Evolutionary conservation across 2,797 vertebrate species (phyloP).

Genomic region (Morus bassanus): DNA sequence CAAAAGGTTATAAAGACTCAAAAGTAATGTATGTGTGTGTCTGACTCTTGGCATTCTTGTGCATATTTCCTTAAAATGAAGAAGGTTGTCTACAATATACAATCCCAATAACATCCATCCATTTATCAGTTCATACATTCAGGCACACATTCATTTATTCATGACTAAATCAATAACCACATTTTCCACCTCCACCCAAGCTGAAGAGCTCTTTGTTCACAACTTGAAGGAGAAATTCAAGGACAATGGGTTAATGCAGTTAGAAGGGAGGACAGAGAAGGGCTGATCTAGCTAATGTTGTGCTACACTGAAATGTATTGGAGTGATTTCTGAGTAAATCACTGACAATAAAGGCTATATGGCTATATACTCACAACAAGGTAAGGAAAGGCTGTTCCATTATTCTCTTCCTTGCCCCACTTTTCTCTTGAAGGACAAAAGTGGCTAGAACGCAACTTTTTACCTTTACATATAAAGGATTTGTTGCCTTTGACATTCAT

Average conservation of each 20-base stretch:
- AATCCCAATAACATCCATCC: not conserved
- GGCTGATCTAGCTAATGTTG: conserved; percentile 14
- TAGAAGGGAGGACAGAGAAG: conserved; percentile 8
- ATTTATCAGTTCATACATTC: not conserved
- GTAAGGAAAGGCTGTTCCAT: not conserved
- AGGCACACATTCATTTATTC: conserved; percentile 26
- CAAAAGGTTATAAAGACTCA: not conserved
- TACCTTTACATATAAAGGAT: not conserved
- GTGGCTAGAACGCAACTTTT: not conserved
- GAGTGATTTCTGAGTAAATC: conserved; percentile 29
- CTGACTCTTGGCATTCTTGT: not conserved
- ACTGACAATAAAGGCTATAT: not conserved
- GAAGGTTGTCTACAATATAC: not conserved
- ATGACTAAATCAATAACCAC: conserved; percentile 34
- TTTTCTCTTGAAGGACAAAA: not conserved
- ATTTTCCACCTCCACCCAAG: conserved; percentile 3
- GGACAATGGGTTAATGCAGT: conserved; percentile 9
- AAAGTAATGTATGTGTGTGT: not conserved
- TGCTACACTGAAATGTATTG: not conserved
- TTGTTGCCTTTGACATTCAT: not conserved
- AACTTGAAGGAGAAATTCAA: conserved; percentile 50
- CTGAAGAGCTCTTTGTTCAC: conserved; percentile 42
- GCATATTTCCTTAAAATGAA: not conserved
- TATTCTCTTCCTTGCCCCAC: not conserved
- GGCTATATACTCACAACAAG: not conserved